These are phyloP conservation scores for Fulica atra DNA, from an alignment of 2,113 vertebrate genomes.

Conservation along the genomic window DNA sequence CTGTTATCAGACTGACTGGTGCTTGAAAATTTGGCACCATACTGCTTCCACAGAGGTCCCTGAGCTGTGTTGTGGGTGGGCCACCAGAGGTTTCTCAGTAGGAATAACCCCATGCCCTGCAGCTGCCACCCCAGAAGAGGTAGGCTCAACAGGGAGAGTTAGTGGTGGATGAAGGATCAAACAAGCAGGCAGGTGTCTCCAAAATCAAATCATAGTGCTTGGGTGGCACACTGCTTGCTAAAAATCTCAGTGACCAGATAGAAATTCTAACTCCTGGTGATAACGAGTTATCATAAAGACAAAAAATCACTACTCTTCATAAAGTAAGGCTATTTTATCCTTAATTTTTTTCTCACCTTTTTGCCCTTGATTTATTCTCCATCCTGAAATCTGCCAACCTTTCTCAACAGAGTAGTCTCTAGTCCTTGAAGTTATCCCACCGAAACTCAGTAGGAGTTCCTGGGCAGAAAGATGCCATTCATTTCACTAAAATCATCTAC, in stretches of 20 bases:
- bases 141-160: not conserved
- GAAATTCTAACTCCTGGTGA: not conserved
- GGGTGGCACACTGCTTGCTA: not conserved
- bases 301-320: not conserved
- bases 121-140: not conserved
- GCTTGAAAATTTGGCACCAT: not conserved
- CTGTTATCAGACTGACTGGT: not conserved
- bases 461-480: not conserved
- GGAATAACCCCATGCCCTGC: not conserved
- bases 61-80: not conserved
- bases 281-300: not conserved
- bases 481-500: not conserved
- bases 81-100: not conserved
- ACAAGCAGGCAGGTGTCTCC: not conserved
- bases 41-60: not conserved
- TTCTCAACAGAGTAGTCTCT: not conserved
- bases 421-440: not conserved
- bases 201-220: accelerated
- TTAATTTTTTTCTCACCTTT: not conserved
- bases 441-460: not conserved
- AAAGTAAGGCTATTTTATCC: not conserved
- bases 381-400: not conserved
- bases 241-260: not conserved
- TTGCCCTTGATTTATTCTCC: not conserved
- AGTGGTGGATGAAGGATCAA: not conserved